Evolutionary conservation across 2,113 vertebrate species (phyloP).

Genomic region (Forbesichthys agassizii): DNA sequence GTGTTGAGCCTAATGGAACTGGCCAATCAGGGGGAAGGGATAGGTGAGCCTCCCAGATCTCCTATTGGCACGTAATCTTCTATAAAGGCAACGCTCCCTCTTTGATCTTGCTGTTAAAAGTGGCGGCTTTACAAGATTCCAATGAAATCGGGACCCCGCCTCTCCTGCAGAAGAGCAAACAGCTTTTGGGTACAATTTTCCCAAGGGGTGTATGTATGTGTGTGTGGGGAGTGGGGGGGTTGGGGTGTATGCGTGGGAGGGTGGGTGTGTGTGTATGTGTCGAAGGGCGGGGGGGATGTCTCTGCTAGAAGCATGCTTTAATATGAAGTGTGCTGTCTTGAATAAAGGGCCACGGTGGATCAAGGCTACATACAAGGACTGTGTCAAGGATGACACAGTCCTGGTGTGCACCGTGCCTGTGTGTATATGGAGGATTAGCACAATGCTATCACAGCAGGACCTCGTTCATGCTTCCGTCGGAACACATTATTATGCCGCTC

Average conservation of each 20-base stretch:
- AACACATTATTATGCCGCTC: conserved; percentile 12
- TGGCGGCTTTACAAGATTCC: conserved; percentile 48
- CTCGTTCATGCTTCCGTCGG: conserved; percentile 29
- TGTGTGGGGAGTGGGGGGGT: background rate
- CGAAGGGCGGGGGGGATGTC: conserved; percentile 3
- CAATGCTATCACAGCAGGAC: conserved; percentile 1
- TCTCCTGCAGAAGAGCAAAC: conserved; percentile 40
- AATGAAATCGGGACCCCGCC: conserved; percentile 35
- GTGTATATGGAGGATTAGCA: conserved; percentile 2
- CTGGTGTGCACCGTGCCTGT: background rate
- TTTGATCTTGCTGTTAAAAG: conserved; percentile 68
- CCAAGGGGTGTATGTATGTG: background rate
- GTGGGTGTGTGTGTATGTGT: background rate
- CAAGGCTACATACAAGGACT: conserved; percentile 19
- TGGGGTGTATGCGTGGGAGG: background rate
- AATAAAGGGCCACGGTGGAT: conserved; percentile 45
- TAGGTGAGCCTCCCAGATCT: conserved; percentile 51
- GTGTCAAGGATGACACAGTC: too few species aligned
- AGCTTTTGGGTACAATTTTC: conserved; percentile 15
- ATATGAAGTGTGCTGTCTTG: conserved; percentile 38
- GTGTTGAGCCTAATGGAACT: conserved; percentile 73
- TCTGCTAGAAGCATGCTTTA: conserved; percentile 36
- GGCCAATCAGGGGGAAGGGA: conserved; percentile 22
- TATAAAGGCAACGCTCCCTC: conserved; percentile 49
- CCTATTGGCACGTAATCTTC: conserved; percentile 50